Evolutionary conservation across 2,888 invertebrate species (phyloP).

Genomic region (Molanna angustata): DNA sequence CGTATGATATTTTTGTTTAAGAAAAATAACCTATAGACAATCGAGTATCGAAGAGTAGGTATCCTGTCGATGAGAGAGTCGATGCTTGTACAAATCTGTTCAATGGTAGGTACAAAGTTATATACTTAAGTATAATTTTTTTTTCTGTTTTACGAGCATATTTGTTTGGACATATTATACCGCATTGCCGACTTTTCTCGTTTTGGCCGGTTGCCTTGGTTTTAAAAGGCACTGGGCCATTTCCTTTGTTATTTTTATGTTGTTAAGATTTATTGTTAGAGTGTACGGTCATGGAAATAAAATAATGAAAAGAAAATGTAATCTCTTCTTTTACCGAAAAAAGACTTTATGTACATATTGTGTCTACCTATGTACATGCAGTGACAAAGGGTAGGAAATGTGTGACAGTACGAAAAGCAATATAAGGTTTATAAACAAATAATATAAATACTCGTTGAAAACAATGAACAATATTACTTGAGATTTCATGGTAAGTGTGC

Average conservation of each 20-base stretch:
- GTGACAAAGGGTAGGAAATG: slow-evolving; percentile 24
- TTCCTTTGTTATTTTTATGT: slow-evolving; percentile 33
- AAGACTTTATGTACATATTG: slow-evolving; percentile 27
- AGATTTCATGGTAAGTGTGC: too few relatives aligned
- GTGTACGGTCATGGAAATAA: slow-evolving; percentile 29
- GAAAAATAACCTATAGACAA: too few relatives aligned
- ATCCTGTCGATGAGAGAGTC: too few relatives aligned
- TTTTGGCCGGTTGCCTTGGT: slow-evolving; percentile 32
- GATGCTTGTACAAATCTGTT: too few relatives aligned
- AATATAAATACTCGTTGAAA: too few relatives aligned
- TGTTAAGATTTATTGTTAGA: slow-evolving; percentile 32
- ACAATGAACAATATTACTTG: too few relatives aligned
- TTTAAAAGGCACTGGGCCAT: slow-evolving; percentile 32
- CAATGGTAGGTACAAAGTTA: too few relatives aligned
- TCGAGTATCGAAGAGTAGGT: too few relatives aligned
- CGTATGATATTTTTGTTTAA: too few relatives aligned
- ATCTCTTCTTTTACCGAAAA: slow-evolving; percentile 8
- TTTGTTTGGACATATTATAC: slow-evolving; percentile 25
- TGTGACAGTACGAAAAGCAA: slow-evolving; percentile 10
- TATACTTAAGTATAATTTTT: too few relatives aligned
- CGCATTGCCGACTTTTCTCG: slow-evolving; percentile 31
- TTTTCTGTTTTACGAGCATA: slow-evolving; percentile 23
- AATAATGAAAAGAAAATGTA: slow-evolving; percentile 29
- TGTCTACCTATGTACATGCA: too few relatives aligned
- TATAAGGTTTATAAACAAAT: slow-evolving; percentile 15